Evolutionary conservation across 2,888 invertebrate genomes (phyloP).

Genomic region (Apotomis turbidana): DNA sequence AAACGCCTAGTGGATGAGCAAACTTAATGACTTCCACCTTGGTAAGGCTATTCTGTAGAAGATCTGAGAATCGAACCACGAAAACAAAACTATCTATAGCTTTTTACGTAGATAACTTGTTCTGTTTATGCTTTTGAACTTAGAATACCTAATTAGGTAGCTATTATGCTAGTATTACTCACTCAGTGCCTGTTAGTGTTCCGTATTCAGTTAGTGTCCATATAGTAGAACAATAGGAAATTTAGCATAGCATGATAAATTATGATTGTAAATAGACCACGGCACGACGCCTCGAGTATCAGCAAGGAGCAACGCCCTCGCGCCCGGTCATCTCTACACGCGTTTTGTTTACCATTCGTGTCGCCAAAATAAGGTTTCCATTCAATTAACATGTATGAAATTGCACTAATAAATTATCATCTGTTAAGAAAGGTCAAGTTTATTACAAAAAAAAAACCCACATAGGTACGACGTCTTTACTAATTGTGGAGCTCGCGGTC

Average conservation of each 20-base stretch:
- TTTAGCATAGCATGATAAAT: slow-evolving; percentile 41
- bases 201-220: slow-evolving; percentile 22
- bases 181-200: slow-evolving; percentile 7
- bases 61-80: slow-evolving; percentile 37
- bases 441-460: neutral
- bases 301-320: slow-evolving; percentile 70
- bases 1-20: slow-evolving; percentile 66
- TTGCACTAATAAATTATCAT: slow-evolving; percentile 4
- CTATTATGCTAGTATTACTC: slow-evolving; percentile 14
- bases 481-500: slow-evolving; percentile 14
- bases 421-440: slow-evolving; percentile 20
- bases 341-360: slow-evolving; percentile 66
- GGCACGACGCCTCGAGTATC: slow-evolving; percentile 53
- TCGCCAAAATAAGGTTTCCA: slow-evolving; percentile 62
- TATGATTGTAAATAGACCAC: slow-evolving; percentile 44
- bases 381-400: slow-evolving; percentile 41
- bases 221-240: slow-evolving; percentile 36
- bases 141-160: slow-evolving; percentile 15
- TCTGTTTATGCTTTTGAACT: slow-evolving; percentile 4
- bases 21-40: slow-evolving; percentile 66
- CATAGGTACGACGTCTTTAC: neutral
- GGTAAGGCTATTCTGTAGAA: slow-evolving; percentile 46
- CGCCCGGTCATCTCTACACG: slow-evolving; percentile 67
- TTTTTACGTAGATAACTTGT: neutral
- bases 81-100: neutral